phyloP scores from a whole-genome alignment of 2,797 vertebrate species.

The Hemitrygon akajei region DNA sequence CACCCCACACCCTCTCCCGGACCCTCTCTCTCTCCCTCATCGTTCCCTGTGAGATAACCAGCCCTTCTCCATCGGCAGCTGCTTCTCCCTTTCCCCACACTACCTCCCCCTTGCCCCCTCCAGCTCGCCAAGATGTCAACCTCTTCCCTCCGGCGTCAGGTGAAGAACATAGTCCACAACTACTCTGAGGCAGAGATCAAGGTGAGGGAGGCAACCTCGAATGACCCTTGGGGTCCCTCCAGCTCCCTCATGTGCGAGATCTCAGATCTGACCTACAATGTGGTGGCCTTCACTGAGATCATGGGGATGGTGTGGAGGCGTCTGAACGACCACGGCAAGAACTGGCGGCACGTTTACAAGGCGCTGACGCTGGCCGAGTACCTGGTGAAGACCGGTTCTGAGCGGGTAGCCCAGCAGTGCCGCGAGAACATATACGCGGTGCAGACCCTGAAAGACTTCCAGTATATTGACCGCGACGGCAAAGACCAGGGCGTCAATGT shows the following conservation, averaged over 20 bases:
- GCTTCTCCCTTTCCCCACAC: background rate
- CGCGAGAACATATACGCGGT: constrained; percentile 88
- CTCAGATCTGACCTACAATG: constrained; percentile 87
- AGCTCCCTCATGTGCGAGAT: constrained; percentile 93
- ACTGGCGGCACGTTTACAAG: constrained; percentile 94
- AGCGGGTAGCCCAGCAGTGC: constrained; percentile 87
- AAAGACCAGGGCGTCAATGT: constrained; percentile 92
- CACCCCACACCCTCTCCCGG: background rate
- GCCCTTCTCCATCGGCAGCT: background rate
- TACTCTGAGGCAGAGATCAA: constrained; percentile 57
- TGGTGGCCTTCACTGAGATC: constrained; percentile 47
- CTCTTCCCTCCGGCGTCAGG: constrained; percentile 84
- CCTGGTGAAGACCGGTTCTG: constrained; percentile 87
- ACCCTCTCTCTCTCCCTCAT: background rate
- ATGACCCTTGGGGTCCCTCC: constrained; percentile 88
- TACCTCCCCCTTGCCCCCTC: background rate
- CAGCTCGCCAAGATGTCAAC: constrained; percentile 68
- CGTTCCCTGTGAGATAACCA: rapidly evolving
- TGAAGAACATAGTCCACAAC: constrained; percentile 93
- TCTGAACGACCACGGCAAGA: constrained; percentile 89
- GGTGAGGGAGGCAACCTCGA: constrained; percentile 78
- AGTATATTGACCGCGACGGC: constrained; percentile 84
- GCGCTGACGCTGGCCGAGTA: constrained; percentile 94
- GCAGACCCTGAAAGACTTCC: constrained; percentile 88
- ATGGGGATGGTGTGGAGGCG: constrained; percentile 96